Percentiles rank a stretch among this genome's conserved stretches.
Evolutionary conservation across 2,113 vertebrate species (phyloP).

Genomic region (Paraplagusia blochii): DNA sequence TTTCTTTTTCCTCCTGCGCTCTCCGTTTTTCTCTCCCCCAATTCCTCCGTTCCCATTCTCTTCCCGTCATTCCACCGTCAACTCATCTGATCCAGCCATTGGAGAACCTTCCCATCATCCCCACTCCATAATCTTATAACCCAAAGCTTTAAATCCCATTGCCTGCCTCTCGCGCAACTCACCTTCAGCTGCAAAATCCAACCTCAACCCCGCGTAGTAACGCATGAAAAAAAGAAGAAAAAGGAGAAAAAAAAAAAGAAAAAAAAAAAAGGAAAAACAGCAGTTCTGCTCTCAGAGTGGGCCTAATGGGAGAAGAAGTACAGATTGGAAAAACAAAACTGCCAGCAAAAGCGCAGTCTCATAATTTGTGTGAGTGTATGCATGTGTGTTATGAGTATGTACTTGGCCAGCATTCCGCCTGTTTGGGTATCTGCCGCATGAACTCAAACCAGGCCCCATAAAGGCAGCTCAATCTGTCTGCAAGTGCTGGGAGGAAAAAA

Average conservation of each 20-base stretch:
- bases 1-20: slow-evolving; percentile 40
- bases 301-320: slow-evolving; percentile 60
- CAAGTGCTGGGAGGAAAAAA: slow-evolving; percentile 34
- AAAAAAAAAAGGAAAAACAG: slow-evolving; percentile 46
- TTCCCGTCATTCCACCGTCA: slow-evolving; percentile 26
- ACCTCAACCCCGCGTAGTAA: slow-evolving; percentile 62
- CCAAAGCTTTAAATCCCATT: slow-evolving; percentile 18
- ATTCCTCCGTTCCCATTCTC: slow-evolving; percentile 10
- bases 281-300: slow-evolving; percentile 58
- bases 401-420: slow-evolving; percentile 49
- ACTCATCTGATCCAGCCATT: slow-evolving; percentile 4
- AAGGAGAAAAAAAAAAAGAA: too few relatives aligned
- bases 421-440: slow-evolving; percentile 65
- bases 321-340: slow-evolving; percentile 63
- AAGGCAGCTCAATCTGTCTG: slow-evolving; percentile 53
- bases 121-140: slow-evolving; percentile 47
- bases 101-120: slow-evolving; percentile 10
- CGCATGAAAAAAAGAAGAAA: neutral
- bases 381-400: slow-evolving; percentile 46
- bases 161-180: slow-evolving; percentile 1
- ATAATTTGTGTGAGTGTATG: slow-evolving; percentile 14
- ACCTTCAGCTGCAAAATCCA: slow-evolving; percentile 55
- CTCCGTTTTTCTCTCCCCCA: slow-evolving; percentile 11
- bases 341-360: slow-evolving; percentile 44
- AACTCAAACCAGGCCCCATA: slow-evolving; percentile 57